Base-by-base conservation (phyloP, 2,888 invertebrate species). In the Unio pictorum region DNA sequence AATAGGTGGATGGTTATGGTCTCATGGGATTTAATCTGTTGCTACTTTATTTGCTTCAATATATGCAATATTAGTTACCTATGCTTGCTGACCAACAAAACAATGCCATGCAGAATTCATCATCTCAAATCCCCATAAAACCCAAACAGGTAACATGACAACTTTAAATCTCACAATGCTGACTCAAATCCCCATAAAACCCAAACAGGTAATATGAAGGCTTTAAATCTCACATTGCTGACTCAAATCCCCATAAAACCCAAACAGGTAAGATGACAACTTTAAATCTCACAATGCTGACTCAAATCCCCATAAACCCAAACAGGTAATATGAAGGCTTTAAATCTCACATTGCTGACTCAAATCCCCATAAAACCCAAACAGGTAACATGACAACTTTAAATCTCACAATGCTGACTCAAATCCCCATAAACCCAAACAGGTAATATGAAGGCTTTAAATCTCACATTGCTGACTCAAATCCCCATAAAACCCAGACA, bases 331-430 rank as follows among this genome's bases (percentile, higher is more conserved):
- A 26, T 60, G 23, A 28, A 6, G 55, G 23, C 45, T 45, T 45
- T 45, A 45, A 34, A 34, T 34, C 34, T 34, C 67, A 83, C 84
- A 81, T 79, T 59, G 77, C 74, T 55, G 82, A 71, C 6, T 28
- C 4, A 17, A 63, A 23, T 17, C 20, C 7, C 7, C 34, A 34
- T 34, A 7, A 34, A 34, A 34, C 7, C 7, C 3, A 30, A 20
- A 28, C 23, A 23, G 23, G 23, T 23, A 23, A 23, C 7, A 26
- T 60, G 23, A 26, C 18, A 45, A 28, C 34, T 34, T 34, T 34
- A 34, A 34, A 34, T 34, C 34, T 34, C 68, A 83, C 84, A 81
- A 79, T 59, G 77, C 74, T 55, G 82, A 71, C 72, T 84, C 80
- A 23, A 8, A 34, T 34, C 7, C 34, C 34, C 34, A 34, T 34